Evolutionary conservation across 2,113 vertebrate genomes (phyloP).

Genomic region (Tyto alba): DNA sequence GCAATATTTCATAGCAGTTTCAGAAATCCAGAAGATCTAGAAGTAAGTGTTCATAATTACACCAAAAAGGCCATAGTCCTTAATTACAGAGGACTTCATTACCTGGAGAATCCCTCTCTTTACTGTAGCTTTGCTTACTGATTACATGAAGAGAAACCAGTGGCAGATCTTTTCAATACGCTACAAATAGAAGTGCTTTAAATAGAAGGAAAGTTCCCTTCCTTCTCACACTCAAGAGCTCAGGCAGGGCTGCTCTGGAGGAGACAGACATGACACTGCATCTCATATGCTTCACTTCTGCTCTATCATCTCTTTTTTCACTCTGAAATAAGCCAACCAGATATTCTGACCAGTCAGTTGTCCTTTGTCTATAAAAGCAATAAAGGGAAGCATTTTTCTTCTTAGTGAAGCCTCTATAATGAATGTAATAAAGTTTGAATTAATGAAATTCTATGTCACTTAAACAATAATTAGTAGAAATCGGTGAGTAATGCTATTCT

Average conservation of each 20-base stretch:
- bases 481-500: background rate
- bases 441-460: background rate
- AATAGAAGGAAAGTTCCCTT: conserved; percentile 22
- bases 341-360: background rate
- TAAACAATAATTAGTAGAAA: background rate
- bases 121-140: background rate
- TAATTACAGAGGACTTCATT: background rate
- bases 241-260: background rate
- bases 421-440: background rate
- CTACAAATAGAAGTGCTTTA: conserved; percentile 26
- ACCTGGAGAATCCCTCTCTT: background rate
- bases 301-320: background rate
- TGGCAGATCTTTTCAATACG: background rate
- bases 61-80: background rate
- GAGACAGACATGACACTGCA: background rate
- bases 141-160: background rate
- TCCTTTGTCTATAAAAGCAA: background rate
- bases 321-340: background rate
- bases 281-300: background rate
- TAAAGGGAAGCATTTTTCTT: background rate
- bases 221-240: background rate
- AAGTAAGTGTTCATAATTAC: background rate
- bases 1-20: background rate
- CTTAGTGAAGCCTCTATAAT: background rate
- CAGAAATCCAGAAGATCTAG: background rate